Evolutionary conservation across 2,888 invertebrate species (phyloP), one percentile per base, ranked within the genome.

Genomic region (Unio pictorum): DNA sequence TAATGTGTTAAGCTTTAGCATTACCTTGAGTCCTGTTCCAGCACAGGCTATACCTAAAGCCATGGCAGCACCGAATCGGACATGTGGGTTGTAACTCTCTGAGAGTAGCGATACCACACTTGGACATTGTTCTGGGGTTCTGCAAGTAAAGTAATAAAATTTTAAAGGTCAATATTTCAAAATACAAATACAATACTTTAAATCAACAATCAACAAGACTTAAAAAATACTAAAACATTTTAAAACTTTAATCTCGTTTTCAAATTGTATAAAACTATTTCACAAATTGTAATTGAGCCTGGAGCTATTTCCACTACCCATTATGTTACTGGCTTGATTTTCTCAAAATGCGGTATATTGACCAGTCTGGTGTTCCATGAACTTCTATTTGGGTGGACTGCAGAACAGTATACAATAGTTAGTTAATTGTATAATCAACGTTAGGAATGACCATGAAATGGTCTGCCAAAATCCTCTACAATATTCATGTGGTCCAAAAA

Each of bases 51-150:
- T 99, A 73, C 99, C 99, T 72, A 99, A 82, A 4, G 99, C 99
- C 96, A 99, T 97, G 11, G 99, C 99, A 17, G 99, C 99, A 20
- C 99, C 99, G 89, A 99, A 99, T 68, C 99, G 94, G 1, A 99
- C 99, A 89, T 99, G 98, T 1, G 99, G 98, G 89, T 99, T 99
- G 92, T 99, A 99, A 74, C 98, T 98, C 90, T 99, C 99, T 0
- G 99, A 97, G 76, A 99, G 91, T 23, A 99, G 92, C 0, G 98
- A 98, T 4, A 99, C 99, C 8, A 99, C 98, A 79, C 96, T 96
- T 4, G 99, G 98, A 86, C 92, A 92, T 76, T 99, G 98, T 88
- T 99, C 98, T 0, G 99, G 98, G 0, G 96, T 97, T 86, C 95
- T 94, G 91, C 64, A 92, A 91, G 62, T 34, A 67, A 55, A 67